Evolutionary conservation across 2,797 vertebrate genomes (phyloP).

Genomic region (Molossus alvarezi): DNA sequence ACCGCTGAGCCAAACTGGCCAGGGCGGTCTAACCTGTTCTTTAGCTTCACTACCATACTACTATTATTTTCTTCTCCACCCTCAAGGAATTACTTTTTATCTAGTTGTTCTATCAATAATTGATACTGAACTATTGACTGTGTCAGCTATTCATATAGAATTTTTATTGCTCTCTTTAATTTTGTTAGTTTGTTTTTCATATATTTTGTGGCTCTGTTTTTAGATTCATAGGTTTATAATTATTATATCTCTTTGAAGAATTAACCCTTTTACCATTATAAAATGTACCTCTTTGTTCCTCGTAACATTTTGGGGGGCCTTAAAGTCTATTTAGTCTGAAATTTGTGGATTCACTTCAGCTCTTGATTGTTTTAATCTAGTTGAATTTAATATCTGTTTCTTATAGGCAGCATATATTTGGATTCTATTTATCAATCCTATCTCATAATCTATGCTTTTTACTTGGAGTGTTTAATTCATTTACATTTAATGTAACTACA

Average conservation of each 20-base stretch:
- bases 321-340: constrained; percentile 14
- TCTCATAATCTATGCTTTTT: neutral
- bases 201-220: neutral
- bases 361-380: neutral
- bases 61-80: neutral
- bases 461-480: neutral
- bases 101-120: neutral
- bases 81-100: neutral
- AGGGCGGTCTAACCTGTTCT: neutral
- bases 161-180: neutral
- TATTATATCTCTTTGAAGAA: neutral
- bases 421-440: neutral
- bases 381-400: neutral
- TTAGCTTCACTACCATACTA: neutral
- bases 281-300: neutral
- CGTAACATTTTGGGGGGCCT: neutral
- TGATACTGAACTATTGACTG: neutral
- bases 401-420: neutral
- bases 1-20: too few species aligned
- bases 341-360: neutral
- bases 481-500: neutral
- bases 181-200: neutral
- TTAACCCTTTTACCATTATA: neutral
- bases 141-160: neutral
- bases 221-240: neutral